Conservation (phyloP, 2,797 vertebrate genomes). For the Xiphorhynchus erythropygius region DNA sequence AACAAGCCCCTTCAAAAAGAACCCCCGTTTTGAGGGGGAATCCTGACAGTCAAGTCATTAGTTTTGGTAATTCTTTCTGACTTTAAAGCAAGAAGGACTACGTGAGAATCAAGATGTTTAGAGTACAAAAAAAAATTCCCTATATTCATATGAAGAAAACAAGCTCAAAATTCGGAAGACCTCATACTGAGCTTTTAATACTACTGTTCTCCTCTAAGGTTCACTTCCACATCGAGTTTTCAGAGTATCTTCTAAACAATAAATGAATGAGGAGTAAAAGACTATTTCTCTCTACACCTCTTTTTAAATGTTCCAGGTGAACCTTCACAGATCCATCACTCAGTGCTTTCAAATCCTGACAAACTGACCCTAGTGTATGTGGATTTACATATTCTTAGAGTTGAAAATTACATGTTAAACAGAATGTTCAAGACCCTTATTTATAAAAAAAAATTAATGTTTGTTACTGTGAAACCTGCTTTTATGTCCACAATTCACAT, state of each 20-base stretch:
- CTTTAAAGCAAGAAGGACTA: background rate
- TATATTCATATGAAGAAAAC: background rate
- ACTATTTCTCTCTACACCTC: background rate
- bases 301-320: background rate
- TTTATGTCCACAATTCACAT: background rate
- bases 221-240: background rate
- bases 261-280: background rate
- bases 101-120: background rate
- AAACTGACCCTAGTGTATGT: background rate
- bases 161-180: background rate
- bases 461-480: background rate
- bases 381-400: background rate
- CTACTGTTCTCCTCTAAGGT: background rate
- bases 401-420: background rate
- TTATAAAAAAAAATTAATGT: background rate
- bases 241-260: background rate
- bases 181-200: background rate
- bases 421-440: background rate
- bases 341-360: background rate
- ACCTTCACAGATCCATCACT: background rate
- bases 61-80: background rate
- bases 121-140: background rate
- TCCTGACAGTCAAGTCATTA: background rate
- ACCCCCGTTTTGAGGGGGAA: no score
- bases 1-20: background rate